Evolutionary conservation across 1,140 invertebrate genomes (phyloP).

Genomic region (Drosophila kurseongensis): DNA sequence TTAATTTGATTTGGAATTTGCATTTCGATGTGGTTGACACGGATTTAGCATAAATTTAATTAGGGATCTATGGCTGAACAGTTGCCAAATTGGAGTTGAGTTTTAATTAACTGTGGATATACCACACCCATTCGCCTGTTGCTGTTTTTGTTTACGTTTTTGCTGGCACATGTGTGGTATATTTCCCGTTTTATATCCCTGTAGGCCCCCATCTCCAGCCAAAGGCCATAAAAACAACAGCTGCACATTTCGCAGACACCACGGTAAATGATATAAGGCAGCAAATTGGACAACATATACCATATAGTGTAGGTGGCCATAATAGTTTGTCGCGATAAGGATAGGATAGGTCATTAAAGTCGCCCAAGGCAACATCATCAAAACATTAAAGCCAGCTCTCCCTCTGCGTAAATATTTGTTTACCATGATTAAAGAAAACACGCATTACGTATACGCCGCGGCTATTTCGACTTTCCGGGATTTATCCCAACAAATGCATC

Average conservation of each 20-base stretch:
- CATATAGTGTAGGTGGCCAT: slow-evolving; percentile 27
- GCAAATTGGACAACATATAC: slow-evolving; percentile 54
- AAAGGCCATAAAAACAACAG: slow-evolving; percentile 56
- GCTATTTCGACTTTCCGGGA: not conserved
- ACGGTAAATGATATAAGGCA: slow-evolving; percentile 49
- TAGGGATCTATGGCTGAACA: slow-evolving; percentile 5
- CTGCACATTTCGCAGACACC: slow-evolving; percentile 60
- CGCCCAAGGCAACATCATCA: slow-evolving; percentile 26
- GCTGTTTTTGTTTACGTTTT: slow-evolving; percentile 32
- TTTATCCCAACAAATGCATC: slow-evolving; percentile 25
- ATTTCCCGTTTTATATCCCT: slow-evolving; percentile 30
- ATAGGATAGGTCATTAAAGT: slow-evolving; percentile 30
- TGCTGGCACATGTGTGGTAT: slow-evolving; percentile 15
- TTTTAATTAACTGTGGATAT: slow-evolving; percentile 42
- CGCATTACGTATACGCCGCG: slow-evolving; percentile 23
- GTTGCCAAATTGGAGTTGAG: slow-evolving; percentile 22
- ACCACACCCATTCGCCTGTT: slow-evolving; percentile 16
- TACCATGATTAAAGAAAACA: slow-evolving; percentile 43
- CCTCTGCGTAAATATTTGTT: slow-evolving; percentile 28
- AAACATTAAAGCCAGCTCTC: slow-evolving; percentile 17
- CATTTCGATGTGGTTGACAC: slow-evolving; percentile 37
- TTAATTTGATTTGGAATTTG: slow-evolving; percentile 60
- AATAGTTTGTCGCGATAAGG: slow-evolving; percentile 45
- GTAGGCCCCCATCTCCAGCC: not conserved
- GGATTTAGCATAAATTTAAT: slow-evolving; percentile 52